phyloP scores from a whole-genome alignment of 2,113 vertebrate genomes.

The Oceanites oceanicus region DNA sequence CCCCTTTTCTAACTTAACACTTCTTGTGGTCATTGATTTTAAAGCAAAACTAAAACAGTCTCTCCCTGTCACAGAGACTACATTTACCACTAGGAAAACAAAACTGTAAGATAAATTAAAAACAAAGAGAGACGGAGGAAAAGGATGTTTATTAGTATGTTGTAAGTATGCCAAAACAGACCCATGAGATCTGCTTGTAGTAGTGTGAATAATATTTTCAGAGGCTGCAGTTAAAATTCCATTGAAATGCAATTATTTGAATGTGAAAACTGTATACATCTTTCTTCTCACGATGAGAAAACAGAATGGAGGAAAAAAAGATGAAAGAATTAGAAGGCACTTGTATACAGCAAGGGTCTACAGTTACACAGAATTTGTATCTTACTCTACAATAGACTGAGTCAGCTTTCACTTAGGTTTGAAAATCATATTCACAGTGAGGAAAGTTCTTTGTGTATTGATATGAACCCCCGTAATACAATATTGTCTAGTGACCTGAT shows the following conservation, averaged over 20 bases:
- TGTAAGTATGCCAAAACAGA: background rate
- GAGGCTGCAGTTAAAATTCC: background rate
- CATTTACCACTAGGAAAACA: background rate
- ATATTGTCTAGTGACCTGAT: background rate
- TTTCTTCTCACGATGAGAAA: background rate
- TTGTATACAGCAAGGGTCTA: background rate
- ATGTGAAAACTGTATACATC: background rate
- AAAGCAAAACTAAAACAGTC: background rate
- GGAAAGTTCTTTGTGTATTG: background rate
- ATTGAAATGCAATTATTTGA: background rate
- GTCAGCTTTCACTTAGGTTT: background rate
- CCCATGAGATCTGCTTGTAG: background rate
- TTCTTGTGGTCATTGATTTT: background rate
- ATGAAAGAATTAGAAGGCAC: background rate
- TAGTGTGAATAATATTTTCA: background rate
- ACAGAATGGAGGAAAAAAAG: background rate
- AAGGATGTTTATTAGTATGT: background rate
- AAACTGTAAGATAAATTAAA: background rate
- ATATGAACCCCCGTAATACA: background rate
- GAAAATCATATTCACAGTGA: background rate
- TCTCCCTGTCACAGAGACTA: background rate
- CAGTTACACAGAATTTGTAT: background rate
- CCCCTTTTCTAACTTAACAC: background rate
- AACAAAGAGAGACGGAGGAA: background rate
- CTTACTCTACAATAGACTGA: background rate